Evolutionary conservation across 2,888 invertebrate species (phyloP), one percentile per base, ranked within the genome.

Genomic region (Calameuta filiformis): DNA sequence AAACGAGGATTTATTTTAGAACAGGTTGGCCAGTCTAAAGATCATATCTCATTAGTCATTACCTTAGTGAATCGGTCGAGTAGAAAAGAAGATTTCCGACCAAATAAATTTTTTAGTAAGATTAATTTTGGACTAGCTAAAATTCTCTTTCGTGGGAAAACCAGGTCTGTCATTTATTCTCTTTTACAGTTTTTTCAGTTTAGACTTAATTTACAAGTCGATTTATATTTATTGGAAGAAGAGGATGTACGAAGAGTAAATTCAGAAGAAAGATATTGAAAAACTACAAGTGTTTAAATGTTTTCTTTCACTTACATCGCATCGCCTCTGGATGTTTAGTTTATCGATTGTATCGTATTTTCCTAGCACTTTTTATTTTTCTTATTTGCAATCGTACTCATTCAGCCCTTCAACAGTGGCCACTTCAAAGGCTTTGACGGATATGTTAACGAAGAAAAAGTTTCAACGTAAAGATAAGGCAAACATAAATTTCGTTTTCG

Each of bases 81-180:
- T 56, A 2, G 6, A 23, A 56, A 23, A 56, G 1, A 9, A 9
- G 56, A 56, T 71, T 30, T 31, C 15, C 79, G 81, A 80, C 79
- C 80, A 78, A 77, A 71, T 35, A 82, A 86, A 87, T 81, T 85
- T 87, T 79, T 79, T 35, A 79, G 81, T 84, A 82, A 86, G 87
- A 88, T n/a, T n/a, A 86, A 87, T 87, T 84, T 79, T 76, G 6
- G 69, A 37, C 71, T 37, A 71, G 23, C 31, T 34, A 23, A 15
- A 31, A 30, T 68, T 68, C 30, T 12, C 31, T n/a, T 40, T n/a
- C 71, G 2, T 31, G 2, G 1, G 12, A 15, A 56, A 56, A 23
- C 1, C 12, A 31, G 71, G 2, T 23, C 9, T 56, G 71, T 31
- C 9, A 15, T 15, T 15, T 34, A 33, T 11, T 34, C 73, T 74